Percentiles rank a stretch among this genome's conserved stretches.
phyloP scores from a whole-genome alignment of 2,888 invertebrate genomes.

The Thalpophila matura region DNA sequence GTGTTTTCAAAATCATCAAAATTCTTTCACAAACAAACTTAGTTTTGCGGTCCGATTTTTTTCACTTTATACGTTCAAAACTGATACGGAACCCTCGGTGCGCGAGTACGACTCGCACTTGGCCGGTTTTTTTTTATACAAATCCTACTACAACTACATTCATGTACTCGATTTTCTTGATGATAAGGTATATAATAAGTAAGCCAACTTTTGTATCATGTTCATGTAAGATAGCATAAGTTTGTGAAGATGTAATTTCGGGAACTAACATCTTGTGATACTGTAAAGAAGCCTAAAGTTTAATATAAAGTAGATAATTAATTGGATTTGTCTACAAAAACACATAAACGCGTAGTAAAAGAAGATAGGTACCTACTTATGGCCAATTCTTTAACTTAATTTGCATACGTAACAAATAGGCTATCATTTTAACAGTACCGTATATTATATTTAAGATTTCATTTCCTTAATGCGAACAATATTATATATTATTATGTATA shows the following conservation, averaged over 20 bases:
- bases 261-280: constrained; percentile 17
- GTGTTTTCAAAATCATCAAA: no score
- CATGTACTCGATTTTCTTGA: not conserved
- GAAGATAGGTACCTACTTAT: not conserved
- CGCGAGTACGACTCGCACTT: no score
- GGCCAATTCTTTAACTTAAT: no score
- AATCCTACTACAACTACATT: constrained; percentile 18
- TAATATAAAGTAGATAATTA: not conserved
- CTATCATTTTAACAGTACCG: constrained; percentile 26
- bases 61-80: no score
- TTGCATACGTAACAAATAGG: constrained; percentile 32
- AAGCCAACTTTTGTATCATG: no score
- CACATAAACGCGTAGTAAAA: not conserved
- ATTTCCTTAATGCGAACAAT: constrained; percentile 27
- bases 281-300: constrained; percentile 13
- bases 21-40: no score
- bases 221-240: not conserved
- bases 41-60: no score
- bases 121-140: no score
- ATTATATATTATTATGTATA: constrained; percentile 20
- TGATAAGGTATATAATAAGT: constrained; percentile 6
- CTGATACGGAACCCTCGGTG: no score
- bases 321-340: not conserved
- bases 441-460: constrained; percentile 22
- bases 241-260: constrained; percentile 17